Percentiles rank a stretch among this genome's conserved stretches.
Conservation (phyloP, 2,888 invertebrate species). For the Allophyes oxyacanthae region DNA sequence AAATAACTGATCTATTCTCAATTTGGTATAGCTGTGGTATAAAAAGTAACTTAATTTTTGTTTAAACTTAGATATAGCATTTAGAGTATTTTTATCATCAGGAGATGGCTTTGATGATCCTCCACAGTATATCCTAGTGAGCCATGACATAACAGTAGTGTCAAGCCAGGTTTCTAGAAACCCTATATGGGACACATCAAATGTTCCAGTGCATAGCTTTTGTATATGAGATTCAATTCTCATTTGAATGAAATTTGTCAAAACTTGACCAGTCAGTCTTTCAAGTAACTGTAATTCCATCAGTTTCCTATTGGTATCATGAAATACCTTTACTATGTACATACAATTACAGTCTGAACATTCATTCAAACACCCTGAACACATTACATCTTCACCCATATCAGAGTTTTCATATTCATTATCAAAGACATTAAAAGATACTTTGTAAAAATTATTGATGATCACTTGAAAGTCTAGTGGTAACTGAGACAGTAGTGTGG, state of each 20-base stretch:
- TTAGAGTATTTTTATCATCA: constrained; percentile 86
- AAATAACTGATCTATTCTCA: constrained; percentile 97
- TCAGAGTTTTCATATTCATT: constrained; percentile 85
- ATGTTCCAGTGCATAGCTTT: constrained; percentile 95
- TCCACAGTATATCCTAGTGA: constrained; percentile 94
- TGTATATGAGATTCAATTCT: constrained; percentile 96
- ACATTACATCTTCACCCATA: constrained; percentile 90
- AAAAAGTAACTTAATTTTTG: constrained; percentile 94
- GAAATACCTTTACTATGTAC: constrained; percentile 92
- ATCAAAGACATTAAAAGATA: constrained; percentile 93
- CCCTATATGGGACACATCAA: constrained; percentile 94
- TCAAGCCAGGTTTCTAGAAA: constrained; percentile 96
- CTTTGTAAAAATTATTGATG: constrained; percentile 93
- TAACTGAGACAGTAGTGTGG: constrained; percentile 92
- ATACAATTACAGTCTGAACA: constrained; percentile 89
- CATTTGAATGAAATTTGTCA: constrained; percentile 95
- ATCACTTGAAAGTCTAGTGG: constrained; percentile 92
- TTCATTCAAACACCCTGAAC: constrained; percentile 93
- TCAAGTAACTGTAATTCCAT: constrained; percentile 94
- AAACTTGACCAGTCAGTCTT: constrained; percentile 94
- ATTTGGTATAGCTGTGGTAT: constrained; percentile 96
- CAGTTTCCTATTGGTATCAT: constrained; percentile 94
- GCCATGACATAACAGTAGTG: constrained; percentile 95
- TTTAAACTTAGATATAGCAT: constrained; percentile 91
- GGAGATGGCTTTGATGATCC: constrained; percentile 90